A percentile compares a stretch with the other conserved stretches of the same genome.
Evolutionary conservation across 2,113 vertebrate species (phyloP).

Genomic region (Gracilinanus agilis): DNA sequence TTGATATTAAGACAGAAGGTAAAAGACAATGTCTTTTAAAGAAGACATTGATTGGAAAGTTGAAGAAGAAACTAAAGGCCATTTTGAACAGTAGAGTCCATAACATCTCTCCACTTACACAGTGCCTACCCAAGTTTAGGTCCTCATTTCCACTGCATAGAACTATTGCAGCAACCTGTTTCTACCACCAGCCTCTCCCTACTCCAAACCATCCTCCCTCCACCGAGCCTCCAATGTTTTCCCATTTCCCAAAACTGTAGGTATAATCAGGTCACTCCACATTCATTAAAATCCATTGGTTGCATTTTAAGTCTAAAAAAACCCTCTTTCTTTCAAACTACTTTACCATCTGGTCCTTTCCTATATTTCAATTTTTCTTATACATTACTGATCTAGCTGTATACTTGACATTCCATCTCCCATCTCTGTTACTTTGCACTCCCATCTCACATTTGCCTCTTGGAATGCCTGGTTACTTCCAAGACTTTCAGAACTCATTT

Average conservation of each 20-base stretch:
- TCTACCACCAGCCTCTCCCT: not conserved
- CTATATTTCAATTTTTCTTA: not conserved
- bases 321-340: not conserved
- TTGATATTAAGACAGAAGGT: too few relatives aligned
- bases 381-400: not conserved
- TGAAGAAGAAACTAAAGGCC: not conserved
- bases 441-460: not conserved
- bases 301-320: not conserved
- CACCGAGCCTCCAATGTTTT: not conserved
- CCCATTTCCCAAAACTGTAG: not conserved
- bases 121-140: not conserved
- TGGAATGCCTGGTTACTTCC: not conserved
- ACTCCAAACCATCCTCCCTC: not conserved
- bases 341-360: not conserved
- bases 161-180: not conserved
- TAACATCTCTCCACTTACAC: not conserved
- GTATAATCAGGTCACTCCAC: not conserved
- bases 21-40: too few relatives aligned
- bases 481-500: not conserved
- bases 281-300: not conserved
- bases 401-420: not conserved
- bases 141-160: not conserved
- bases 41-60: too few relatives aligned
- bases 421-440: not conserved
- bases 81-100: not conserved